Base-by-base conservation (phyloP, 2,113 vertebrate genomes). In the Formicarius rufipectus region DNA sequence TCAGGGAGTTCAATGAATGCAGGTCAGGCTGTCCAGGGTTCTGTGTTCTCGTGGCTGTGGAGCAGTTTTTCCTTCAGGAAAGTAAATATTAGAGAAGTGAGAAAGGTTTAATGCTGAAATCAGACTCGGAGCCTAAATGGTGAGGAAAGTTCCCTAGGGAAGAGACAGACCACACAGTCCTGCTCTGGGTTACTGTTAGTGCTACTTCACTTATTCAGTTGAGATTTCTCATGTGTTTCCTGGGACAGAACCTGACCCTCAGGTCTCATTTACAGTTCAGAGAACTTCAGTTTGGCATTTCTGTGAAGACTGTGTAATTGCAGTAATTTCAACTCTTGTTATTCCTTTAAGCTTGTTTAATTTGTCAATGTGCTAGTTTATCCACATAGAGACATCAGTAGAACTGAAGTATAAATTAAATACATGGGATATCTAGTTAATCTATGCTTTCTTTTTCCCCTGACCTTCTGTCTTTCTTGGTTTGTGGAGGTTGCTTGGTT, bases 261-360 rank as follows among this genome's bases (percentile, higher is more conserved):
- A 87, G 69, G 93, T 96, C 84, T 95, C 84, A 56, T 95, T 94
- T 95, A 79, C 81, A 91, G 72, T 82, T 89, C 77, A 94, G 84
- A 95, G 60, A 85, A 82, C 49, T 91, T 94, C 42, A 74, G 31
- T 74, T 71, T 93, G 79, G 55, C 79, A 74, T 77, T 96, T 85
- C 53, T 90, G n/a, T 92, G 64, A 56, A 78, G 21, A 63, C 28
- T 97, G 85, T 93, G 42, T 90, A 95, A 89, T 81, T 89, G 64
- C 68, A 97, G 45, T 95, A 86, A 84, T 95, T 96, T 94, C 66
- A 93, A 27, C 67, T 90, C 59, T 82, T 87, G 74, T 94, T 95
- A 76, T 87, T 49, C 44, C 53, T 95, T 95, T 87, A 89, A 56
- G 79, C 77, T 92, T 71, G 22, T 69, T 68, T 95, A 89, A 94